Evolutionary conservation across 2,113 vertebrate species (phyloP).

Genomic region (Centrocercus urophasianus): DNA sequence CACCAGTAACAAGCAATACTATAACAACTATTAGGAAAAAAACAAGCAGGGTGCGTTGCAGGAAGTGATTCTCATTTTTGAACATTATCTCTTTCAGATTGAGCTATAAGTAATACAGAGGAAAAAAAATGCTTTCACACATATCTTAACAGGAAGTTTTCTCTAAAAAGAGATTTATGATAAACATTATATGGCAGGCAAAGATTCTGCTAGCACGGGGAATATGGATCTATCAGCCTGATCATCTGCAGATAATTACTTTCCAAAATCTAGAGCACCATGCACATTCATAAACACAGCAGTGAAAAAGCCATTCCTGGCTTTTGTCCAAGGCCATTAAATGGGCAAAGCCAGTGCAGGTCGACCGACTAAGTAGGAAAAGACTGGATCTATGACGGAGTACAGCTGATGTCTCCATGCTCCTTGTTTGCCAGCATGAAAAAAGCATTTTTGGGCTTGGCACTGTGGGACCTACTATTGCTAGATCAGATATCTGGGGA

Average conservation of each 20-base stretch:
- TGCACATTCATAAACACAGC: fast-evolving
- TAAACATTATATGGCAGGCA: background rate
- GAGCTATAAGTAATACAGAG: background rate
- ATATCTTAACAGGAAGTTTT: background rate
- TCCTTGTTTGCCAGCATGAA: background rate
- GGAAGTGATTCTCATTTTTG: background rate
- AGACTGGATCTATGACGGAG: background rate
- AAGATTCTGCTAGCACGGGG: background rate
- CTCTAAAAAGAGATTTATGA: background rate
- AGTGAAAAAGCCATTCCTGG: background rate
- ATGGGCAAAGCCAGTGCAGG: background rate
- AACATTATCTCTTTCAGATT: background rate
- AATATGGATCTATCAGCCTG: background rate
- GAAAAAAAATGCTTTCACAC: background rate
- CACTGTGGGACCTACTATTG: fast-evolving
- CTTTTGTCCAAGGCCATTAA: background rate
- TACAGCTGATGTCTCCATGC: background rate
- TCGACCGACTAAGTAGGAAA: background rate
- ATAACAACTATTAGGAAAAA: background rate
- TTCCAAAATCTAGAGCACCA: background rate
- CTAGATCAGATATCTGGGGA: background rate
- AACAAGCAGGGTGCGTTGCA: background rate
- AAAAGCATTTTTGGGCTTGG: background rate
- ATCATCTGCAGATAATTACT: background rate
- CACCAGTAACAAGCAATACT: background rate